These are phyloP conservation scores for Cerastis leucographa DNA, from an alignment of 2,888 invertebrate species.

Conservation along the genomic window DNA sequence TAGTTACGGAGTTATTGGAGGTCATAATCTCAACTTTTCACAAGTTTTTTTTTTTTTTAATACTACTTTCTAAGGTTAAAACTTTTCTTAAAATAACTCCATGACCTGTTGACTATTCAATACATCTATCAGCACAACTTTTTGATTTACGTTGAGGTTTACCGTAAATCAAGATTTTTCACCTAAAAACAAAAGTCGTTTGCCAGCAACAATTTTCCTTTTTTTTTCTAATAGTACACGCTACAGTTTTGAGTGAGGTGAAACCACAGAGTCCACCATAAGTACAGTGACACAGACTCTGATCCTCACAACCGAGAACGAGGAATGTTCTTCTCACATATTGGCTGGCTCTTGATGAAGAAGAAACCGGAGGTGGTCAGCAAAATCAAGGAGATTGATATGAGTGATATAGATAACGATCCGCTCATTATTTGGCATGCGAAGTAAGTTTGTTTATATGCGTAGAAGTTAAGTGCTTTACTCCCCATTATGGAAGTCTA, in stretches of 20 bases:
- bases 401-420: slow-evolving; percentile 34
- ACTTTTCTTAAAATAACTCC: too few relatives aligned
- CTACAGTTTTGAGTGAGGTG: slow-evolving; percentile 22
- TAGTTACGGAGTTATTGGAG: too few relatives aligned
- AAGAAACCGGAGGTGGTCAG: slow-evolving; percentile 22
- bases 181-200: too few relatives aligned
- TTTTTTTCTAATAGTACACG: slow-evolving; percentile 1
- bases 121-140: too few relatives aligned
- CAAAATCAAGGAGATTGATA: slow-evolving; percentile 29
- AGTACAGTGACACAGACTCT: slow-evolving; percentile 32
- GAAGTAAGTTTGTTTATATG: slow-evolving; percentile 22
- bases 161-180: too few relatives aligned
- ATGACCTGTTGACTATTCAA: too few relatives aligned
- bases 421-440: slow-evolving; percentile 15
- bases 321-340: slow-evolving; percentile 27
- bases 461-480: neutral
- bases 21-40: too few relatives aligned
- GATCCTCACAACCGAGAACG: slow-evolving; percentile 29
- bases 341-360: slow-evolving; percentile 38
- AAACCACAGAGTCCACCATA: slow-evolving; percentile 27
- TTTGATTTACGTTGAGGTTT: too few relatives aligned
- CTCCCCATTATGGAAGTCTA: neutral
- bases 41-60: too few relatives aligned
- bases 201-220: neutral
- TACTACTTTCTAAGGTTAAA: too few relatives aligned